Percentiles rank a stretch among this genome's conserved stretches.
Evolutionary conservation across 2,113 vertebrate genomes (phyloP).

Genomic region (Poeciliopsis turrubarensis): DNA sequence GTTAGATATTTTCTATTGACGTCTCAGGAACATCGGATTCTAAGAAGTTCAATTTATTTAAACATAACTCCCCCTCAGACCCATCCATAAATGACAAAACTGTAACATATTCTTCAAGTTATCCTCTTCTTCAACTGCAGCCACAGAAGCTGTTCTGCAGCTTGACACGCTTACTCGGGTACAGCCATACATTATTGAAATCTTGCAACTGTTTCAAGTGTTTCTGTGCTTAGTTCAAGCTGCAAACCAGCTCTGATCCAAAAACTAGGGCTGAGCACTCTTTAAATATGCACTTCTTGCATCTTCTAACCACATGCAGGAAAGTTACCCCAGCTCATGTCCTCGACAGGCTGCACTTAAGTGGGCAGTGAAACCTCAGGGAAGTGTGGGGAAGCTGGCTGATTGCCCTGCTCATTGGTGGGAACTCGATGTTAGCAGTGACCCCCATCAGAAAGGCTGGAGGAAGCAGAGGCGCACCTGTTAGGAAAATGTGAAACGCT

Average conservation of each 20-base stretch:
- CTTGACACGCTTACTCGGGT: not conserved
- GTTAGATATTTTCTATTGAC: too few species aligned
- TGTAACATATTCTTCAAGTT: not conserved
- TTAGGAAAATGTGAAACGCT: conserved; percentile 5
- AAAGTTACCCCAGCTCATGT: conserved; percentile 29
- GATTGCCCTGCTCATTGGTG: conserved; percentile 8
- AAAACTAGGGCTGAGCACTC: conserved; percentile 23
- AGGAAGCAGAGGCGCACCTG: conserved; percentile 27
- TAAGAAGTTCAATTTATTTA: too few species aligned
- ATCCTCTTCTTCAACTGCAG: not conserved
- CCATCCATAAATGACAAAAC: not conserved
- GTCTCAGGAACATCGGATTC: too few species aligned
- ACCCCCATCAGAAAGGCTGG: not conserved
- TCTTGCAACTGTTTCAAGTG: conserved; percentile 40
- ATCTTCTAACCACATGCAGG: conserved; percentile 30
- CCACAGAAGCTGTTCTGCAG: not conserved
- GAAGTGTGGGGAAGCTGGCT: conserved; percentile 21
- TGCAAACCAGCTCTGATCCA: conserved; percentile 5
- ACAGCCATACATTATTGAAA: conserved; percentile 39
- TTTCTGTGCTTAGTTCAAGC: conserved; percentile 37
- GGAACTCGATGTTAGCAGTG: not conserved
- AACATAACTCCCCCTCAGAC: too few species aligned
- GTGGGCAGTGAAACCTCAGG: conserved; percentile 33
- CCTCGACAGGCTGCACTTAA: conserved; percentile 16
- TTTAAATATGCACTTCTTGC: conserved; percentile 55